These are phyloP conservation scores for Nerophis lumbriciformis DNA, from an alignment of 2,113 vertebrate species.

Conservation along the genomic window DNA sequence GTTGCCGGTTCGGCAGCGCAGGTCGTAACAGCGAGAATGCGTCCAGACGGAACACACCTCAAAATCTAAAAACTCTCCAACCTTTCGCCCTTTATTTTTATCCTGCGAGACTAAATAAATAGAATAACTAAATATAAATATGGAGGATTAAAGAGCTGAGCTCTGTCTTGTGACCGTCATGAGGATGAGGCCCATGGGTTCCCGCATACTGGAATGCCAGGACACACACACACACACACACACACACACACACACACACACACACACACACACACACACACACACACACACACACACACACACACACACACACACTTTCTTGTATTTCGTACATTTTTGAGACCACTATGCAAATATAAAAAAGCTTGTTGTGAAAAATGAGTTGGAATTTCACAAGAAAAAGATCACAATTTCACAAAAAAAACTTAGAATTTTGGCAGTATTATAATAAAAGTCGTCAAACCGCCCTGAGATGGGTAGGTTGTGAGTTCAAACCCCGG, in stretches of 20 bases:
- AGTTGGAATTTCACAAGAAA: no score
- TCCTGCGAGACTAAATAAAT: constrained; percentile 19
- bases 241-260: constrained; percentile 28
- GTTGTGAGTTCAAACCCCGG: no score
- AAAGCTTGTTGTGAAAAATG: no score
- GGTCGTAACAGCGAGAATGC: constrained; percentile 38
- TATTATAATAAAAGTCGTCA: no score
- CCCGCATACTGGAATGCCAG: constrained; percentile 5
- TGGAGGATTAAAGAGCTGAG: constrained; percentile 25
- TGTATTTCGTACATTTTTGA: no score
- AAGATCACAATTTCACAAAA: no score
- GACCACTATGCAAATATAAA: no score
- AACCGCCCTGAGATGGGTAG: no score
- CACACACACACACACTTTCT: no score
- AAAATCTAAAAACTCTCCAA: constrained; percentile 56
- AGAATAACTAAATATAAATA: constrained; percentile 19
- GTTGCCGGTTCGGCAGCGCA: constrained; percentile 31
- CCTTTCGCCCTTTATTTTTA: constrained; percentile 60
- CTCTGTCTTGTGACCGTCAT: constrained; percentile 41
- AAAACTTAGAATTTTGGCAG: no score
- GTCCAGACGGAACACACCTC: constrained; percentile 36
- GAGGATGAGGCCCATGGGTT: constrained; percentile 21
- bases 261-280: constrained; percentile 39
- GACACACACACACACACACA: constrained; percentile 11
- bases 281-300: constrained; percentile 37